Evolutionary conservation across 2,113 vertebrate genomes (phyloP).

Genomic region (Takifugu flavidus): DNA sequence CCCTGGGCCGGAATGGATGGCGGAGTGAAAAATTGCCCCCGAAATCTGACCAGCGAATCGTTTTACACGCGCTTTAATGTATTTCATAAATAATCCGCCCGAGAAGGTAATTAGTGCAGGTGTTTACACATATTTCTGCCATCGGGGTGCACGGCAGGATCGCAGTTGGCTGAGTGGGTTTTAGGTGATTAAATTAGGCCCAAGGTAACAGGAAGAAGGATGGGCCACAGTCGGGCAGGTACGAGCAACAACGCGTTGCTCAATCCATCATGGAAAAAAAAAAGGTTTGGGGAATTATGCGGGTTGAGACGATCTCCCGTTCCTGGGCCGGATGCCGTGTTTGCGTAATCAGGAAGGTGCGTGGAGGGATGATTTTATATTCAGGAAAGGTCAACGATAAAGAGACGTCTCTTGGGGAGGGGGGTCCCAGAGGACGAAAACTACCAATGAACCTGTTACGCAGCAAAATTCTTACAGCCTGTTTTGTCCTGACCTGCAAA

Average conservation of each 20-base stretch:
- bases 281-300: slow-evolving; percentile 36
- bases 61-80: slow-evolving; percentile 66
- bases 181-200: slow-evolving; percentile 70
- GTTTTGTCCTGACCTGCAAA: too few species aligned
- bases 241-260: slow-evolving; percentile 52
- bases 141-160: slow-evolving; percentile 71
- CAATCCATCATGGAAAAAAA: slow-evolving; percentile 54
- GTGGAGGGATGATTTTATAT: slow-evolving; percentile 29
- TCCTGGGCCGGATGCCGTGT: slow-evolving; percentile 21
- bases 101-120: slow-evolving; percentile 73
- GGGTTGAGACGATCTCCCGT: slow-evolving; percentile 34
- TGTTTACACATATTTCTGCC: slow-evolving; percentile 73
- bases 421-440: slow-evolving; percentile 12
- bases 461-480: too few species aligned
- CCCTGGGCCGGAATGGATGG: slow-evolving; percentile 45
- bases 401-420: slow-evolving; percentile 25
- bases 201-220: slow-evolving; percentile 68
- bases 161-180: slow-evolving; percentile 66
- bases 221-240: slow-evolving; percentile 64
- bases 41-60: slow-evolving; percentile 66
- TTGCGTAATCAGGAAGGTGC: slow-evolving; percentile 39
- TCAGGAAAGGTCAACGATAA: slow-evolving; percentile 39
- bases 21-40: slow-evolving; percentile 58
- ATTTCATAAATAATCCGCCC: slow-evolving; percentile 70
- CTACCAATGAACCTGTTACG: too few species aligned